Evolutionary conservation across 2,113 vertebrate genomes (phyloP), one percentile per base, ranked within the genome.

Genomic region (Plectropomus leopardus): DNA sequence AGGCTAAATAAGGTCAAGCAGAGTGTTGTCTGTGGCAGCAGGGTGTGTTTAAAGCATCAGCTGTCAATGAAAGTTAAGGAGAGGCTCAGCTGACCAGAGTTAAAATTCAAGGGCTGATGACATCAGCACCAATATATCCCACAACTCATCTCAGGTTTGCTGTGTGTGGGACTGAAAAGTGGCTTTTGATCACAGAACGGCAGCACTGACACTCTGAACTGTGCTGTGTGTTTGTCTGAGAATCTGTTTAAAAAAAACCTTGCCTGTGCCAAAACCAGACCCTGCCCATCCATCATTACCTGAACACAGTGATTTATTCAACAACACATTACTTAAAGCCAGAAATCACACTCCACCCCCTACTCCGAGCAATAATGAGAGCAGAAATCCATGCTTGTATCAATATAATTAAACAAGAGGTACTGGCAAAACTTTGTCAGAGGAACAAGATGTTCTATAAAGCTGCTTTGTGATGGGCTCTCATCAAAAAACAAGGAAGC

Each of bases 31-130:
- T 75, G 57, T 21, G n/a, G 64, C 50, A 51, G 64, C 28, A 16
- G 47, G 71, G 53, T 57, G 78, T 85, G 63, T 83, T 72, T 17
- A 75, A 47, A 74, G 64, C 47, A 57, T 77, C 64, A 79, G 70
- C 83, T 83, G 78, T 79, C 3, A 6, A 36, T 14, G 19, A 23
- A 36, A 34, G 65, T 17, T 6, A 17, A 66, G 23, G 30, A 30
- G 36, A 54, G 26, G 50, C 76, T 71, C 58, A 57, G 57, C 42
- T 64, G 63, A 67, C 51, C 40, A 36, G 42, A 61, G 36, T 7
- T 53, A 30, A 55, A 26, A 28, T 21, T 9, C n/a, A n/a, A 26
- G 21, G 10, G 30, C 13, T 16, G 77, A 60, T 73, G 75, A 80
- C 60, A 74, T 85, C 48, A 17, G 34, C 42, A 8, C 32, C 0